Evolutionary conservation across 2,888 invertebrate genomes (phyloP).

Genomic region (Oligia strigilis): DNA sequence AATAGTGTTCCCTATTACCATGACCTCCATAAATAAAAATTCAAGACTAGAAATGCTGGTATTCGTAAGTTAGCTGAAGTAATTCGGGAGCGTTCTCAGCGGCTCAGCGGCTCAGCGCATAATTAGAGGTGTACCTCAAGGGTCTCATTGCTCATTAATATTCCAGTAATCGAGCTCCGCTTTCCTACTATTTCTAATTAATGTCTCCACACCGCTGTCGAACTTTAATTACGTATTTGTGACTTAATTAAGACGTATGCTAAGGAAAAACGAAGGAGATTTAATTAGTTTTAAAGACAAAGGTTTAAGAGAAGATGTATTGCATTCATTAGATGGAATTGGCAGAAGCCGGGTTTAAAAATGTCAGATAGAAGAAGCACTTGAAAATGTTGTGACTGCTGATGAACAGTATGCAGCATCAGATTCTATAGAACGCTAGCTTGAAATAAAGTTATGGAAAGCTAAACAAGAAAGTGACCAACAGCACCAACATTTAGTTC

Average conservation of each 20-base stretch:
- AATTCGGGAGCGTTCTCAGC: constrained; percentile 52
- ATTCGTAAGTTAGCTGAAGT: constrained; percentile 57
- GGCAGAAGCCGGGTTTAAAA: neutral
- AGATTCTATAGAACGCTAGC: neutral
- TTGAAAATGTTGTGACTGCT: neutral
- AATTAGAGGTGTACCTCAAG: constrained; percentile 65
- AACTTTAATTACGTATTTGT: constrained; percentile 61
- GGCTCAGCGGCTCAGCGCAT: constrained; percentile 46
- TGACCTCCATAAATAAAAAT: constrained; percentile 41
- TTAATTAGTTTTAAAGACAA: constrained; percentile 40
- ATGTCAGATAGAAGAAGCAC: neutral
- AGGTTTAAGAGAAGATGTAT: constrained; percentile 30
- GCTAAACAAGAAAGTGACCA: neutral
- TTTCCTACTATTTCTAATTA: constrained; percentile 65
- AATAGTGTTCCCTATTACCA: constrained; percentile 12
- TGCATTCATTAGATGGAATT: constrained; percentile 19
- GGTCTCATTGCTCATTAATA: constrained; percentile 70
- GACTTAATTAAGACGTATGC: constrained; percentile 56
- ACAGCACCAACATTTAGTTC: neutral
- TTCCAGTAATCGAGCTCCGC: constrained; percentile 61
- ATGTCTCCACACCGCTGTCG: constrained; percentile 55
- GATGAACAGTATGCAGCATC: neutral
- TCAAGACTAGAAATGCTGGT: constrained; percentile 29
- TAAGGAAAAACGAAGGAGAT: constrained; percentile 21
- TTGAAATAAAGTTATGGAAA: neutral